Percentiles rank a stretch among this genome's conserved stretches.
phyloP scores from a whole-genome alignment of 1,140 invertebrate genomes.

The Muscidifurax raptorellus region DNA sequence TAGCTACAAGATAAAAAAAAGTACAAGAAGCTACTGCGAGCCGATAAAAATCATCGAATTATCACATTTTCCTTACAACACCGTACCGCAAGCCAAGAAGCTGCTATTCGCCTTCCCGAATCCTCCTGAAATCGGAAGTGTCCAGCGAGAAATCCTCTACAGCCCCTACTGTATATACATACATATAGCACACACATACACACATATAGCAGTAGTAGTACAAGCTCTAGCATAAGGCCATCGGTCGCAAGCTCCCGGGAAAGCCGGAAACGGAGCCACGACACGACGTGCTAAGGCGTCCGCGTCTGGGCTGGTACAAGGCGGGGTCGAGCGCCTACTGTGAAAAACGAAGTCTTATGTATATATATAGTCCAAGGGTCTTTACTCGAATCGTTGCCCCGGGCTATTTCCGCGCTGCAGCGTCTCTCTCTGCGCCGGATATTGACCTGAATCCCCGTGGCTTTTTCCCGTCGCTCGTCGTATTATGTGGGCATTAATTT shows the following conservation, averaged over 20 bases:
- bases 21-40: not conserved
- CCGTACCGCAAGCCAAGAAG: not conserved
- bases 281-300: slow-evolving; percentile 6
- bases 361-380: not conserved
- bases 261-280: not conserved
- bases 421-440: not conserved
- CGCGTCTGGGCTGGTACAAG: not conserved
- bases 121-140: not conserved
- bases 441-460: not conserved
- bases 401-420: not conserved
- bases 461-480: not conserved
- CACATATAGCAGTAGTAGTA: not conserved
- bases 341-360: not conserved
- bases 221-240: not conserved
- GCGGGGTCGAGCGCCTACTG: not conserved
- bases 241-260: not conserved
- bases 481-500: not conserved
- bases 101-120: not conserved
- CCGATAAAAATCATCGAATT: not conserved
- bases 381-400: not conserved
- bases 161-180: not conserved
- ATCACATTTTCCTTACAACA: not conserved
- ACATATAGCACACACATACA: not conserved
- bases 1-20: too few species aligned
- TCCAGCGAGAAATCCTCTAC: not conserved